Evolutionary conservation across 2,113 vertebrate species (phyloP).

Genomic region (Anarrhichthys ocellatus): DNA sequence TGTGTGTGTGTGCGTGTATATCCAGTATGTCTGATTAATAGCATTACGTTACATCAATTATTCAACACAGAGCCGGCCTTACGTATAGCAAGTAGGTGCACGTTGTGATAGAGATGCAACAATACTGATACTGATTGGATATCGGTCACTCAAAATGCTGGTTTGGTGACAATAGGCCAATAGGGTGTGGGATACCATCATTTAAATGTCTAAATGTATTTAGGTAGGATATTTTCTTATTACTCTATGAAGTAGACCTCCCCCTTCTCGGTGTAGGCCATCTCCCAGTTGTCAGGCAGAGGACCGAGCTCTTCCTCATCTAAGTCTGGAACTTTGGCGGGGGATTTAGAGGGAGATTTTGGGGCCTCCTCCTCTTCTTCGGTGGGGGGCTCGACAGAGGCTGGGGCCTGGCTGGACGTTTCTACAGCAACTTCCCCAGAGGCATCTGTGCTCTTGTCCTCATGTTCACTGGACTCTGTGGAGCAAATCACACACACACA

Average conservation of each 20-base stretch:
- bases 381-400: conserved; percentile 87
- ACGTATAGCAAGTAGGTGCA: conserved; percentile 39
- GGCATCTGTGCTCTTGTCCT: conserved; percentile 95
- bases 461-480: conserved; percentile 97
- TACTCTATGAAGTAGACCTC: conserved; percentile 99
- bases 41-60: conserved; percentile 59
- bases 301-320: conserved; percentile 92
- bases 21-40: conserved; percentile 41
- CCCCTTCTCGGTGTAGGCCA: conserved; percentile 99
- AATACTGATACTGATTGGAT: neutral
- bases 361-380: conserved; percentile 90
- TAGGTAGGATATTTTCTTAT: conserved; percentile 61
- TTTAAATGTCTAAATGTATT: neutral
- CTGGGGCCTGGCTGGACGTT: conserved; percentile 85
- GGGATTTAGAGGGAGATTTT: conserved; percentile 86
- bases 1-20: conserved; percentile 10
- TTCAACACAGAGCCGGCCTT: conserved; percentile 42
- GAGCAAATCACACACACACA: conserved; percentile 50
- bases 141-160: neutral
- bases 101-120: neutral
- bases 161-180: neutral
- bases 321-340: conserved; percentile 87
- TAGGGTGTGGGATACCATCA: neutral
- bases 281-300: conserved; percentile 99
- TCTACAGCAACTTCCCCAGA: conserved; percentile 90